Conservation (phyloP, 2,797 vertebrate genomes). For the Cyclura pinguis region DNA sequence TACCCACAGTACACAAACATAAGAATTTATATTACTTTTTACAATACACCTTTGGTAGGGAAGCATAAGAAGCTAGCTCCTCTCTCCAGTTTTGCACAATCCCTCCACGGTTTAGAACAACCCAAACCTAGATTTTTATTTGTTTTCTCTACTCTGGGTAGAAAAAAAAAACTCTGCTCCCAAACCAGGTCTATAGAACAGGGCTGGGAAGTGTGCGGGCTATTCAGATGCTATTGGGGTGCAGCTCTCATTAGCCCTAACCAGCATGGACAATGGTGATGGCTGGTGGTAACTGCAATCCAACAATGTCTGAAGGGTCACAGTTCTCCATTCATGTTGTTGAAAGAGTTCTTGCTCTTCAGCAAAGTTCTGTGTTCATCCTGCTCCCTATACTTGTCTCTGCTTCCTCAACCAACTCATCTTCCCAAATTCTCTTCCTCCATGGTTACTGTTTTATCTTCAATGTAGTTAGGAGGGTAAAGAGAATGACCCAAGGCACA, state of each 20-base stretch:
- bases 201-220: no score
- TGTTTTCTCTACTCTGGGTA: neutral
- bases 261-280: no score
- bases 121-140: neutral
- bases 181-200: neutral
- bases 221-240: no score
- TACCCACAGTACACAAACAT: no score
- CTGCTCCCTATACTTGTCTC: neutral
- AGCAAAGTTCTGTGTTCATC: neutral
- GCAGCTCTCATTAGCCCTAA: no score
- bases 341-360: neutral
- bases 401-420: neutral
- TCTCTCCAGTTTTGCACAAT: neutral
- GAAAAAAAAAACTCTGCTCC: accelerated
- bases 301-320: no score
- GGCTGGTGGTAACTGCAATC: no score
- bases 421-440: neutral
- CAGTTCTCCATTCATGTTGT: no score
- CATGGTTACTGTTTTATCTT: neutral
- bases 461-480: neutral
- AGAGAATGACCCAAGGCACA: neutral
- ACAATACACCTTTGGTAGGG: neutral
- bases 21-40: no score
- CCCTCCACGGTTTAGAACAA: neutral
- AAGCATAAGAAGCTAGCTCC: neutral